A percentile compares a stretch with the other conserved stretches of the same genome.
These are phyloP conservation scores for Lasiurus cinereus DNA, from an alignment of 2,113 vertebrate genomes.

Conservation along the genomic window DNA sequence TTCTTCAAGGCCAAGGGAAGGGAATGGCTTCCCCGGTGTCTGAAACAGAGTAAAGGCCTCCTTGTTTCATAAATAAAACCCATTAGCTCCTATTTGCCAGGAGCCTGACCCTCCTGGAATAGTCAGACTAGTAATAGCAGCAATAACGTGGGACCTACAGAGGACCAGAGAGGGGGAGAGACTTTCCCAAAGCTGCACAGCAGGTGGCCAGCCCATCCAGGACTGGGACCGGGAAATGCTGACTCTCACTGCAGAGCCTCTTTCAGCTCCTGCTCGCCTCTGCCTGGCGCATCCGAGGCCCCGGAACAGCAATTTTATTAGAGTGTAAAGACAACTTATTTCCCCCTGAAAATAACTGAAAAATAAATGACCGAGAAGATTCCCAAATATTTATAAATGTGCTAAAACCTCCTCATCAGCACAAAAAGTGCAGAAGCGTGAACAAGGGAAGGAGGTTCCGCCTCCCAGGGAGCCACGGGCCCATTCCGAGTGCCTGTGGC, in stretches of 20 bases:
- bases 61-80: neutral
- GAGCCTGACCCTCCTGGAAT: neutral
- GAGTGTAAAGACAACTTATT: constrained; percentile 53
- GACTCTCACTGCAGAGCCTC: accelerated
- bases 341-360: constrained; percentile 64
- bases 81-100: neutral
- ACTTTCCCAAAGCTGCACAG: neutral
- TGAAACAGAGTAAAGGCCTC: neutral
- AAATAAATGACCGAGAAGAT: constrained; percentile 56
- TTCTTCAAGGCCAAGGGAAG: neutral
- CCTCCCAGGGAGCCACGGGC: accelerated
- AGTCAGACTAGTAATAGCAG: neutral
- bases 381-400: constrained; percentile 49
- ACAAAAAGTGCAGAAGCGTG: neutral
- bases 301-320: neutral
- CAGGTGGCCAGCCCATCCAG: too few species aligned
- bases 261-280: neutral
- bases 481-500: accelerated
- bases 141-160: neutral
- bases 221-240: neutral
- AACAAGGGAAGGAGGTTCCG: neutral
- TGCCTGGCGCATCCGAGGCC: neutral
- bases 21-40: neutral
- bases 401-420: constrained; percentile 4
- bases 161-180: neutral